Conservation (phyloP, 2,888 invertebrate genomes). For the Stratiomys singularior region DNA sequence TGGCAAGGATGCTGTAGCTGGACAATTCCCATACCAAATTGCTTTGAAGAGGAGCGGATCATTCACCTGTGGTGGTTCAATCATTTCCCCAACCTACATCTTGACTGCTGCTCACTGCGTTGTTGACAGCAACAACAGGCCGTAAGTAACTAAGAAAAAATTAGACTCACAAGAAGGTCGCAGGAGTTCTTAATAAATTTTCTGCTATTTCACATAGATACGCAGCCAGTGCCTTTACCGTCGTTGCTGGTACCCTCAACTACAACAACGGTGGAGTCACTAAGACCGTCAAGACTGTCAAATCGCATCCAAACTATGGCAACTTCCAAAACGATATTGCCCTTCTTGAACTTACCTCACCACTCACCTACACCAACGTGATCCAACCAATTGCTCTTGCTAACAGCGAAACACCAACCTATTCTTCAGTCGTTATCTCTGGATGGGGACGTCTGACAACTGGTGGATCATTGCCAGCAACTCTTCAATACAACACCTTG, state of each 20-base stretch:
- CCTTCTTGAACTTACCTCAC: conserved; percentile 57
- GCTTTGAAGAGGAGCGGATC: conserved; percentile 57
- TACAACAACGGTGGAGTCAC: conserved; percentile 58
- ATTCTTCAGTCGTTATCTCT: conserved; percentile 55
- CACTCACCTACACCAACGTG: conserved; percentile 54
- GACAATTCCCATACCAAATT: conserved; percentile 63
- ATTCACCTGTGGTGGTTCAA: conserved; percentile 59
- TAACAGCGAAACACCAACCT: conserved; percentile 54
- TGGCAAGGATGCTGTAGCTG: conserved; percentile 60
- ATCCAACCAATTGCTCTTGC: conserved; percentile 58
- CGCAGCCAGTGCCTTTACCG: conserved; percentile 57
- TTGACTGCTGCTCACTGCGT: conserved; percentile 61
- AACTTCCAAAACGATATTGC: conserved; percentile 58
- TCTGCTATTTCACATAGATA: conserved; percentile 54
- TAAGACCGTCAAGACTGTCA: conserved; percentile 56
- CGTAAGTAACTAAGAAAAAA: conserved; percentile 59
- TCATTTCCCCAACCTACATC: conserved; percentile 59
- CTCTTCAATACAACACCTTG: conserved; percentile 57
- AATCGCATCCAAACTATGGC: conserved; percentile 57
- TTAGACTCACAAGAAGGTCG: too few species aligned
- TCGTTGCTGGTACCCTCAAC: conserved; percentile 60
- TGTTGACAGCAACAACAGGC: conserved; percentile 54
- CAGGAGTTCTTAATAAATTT: neutral
- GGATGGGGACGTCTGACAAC: conserved; percentile 60
- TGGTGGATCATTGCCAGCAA: conserved; percentile 55